Evolutionary conservation across 2,113 vertebrate genomes (phyloP).

Genomic region (Chaetura pelagica): DNA sequence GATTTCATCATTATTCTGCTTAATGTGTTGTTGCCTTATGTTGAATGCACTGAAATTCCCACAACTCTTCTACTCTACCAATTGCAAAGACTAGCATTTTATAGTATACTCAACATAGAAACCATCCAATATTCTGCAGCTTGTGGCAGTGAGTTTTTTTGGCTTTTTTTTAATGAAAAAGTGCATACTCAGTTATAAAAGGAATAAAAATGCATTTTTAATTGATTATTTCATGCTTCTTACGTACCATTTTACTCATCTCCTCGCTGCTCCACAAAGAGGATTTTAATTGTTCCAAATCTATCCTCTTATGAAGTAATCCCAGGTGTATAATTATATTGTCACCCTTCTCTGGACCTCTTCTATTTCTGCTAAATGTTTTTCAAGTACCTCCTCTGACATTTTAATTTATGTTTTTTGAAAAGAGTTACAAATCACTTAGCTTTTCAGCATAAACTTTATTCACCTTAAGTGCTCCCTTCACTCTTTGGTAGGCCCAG

Average conservation of each 20-base stretch:
- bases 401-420: slow-evolving; percentile 9
- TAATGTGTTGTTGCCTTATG: not conserved
- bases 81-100: not conserved
- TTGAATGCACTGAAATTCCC: not conserved
- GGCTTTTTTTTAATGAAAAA: not conserved
- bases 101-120: not conserved
- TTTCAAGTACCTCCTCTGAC: slow-evolving; percentile 4
- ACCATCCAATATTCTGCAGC: not conserved
- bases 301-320: not conserved
- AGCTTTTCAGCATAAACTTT: slow-evolving; percentile 7
- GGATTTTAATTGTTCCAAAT: not conserved
- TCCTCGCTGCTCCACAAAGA: not conserved
- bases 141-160: not conserved
- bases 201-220: accelerated
- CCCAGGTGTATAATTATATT: not conserved
- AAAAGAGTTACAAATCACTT: slow-evolving; percentile 10
- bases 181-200: not conserved
- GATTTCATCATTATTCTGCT: not conserved
- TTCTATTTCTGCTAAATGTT: slow-evolving; percentile 23
- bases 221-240: not conserved
- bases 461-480: not conserved
- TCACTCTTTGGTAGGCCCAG: not conserved
- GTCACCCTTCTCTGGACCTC: slow-evolving; percentile 5
- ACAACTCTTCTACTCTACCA: not conserved
- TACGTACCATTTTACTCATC: not conserved